Conservation (phyloP, 2,797 vertebrate species). For the Onychomys torridus region DNA sequence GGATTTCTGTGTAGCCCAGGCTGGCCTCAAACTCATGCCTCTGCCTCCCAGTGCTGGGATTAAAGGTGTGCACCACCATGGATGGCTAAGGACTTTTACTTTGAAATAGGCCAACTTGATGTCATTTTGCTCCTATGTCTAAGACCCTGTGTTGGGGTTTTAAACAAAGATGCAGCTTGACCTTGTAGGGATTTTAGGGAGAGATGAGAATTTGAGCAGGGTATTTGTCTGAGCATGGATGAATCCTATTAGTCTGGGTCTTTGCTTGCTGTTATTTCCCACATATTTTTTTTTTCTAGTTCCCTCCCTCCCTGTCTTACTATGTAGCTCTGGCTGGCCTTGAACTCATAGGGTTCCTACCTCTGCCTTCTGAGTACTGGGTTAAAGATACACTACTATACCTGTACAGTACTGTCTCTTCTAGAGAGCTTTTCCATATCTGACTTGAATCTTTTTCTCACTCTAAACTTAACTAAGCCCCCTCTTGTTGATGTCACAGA, state of each 20-base stretch:
- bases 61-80: neutral
- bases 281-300: neutral
- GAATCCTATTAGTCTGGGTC: neutral
- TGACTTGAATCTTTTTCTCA: neutral
- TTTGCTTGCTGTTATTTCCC: neutral
- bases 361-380: neutral
- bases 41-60: neutral
- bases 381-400: neutral
- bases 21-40: neutral
- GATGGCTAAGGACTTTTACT: neutral
- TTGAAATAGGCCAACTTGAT: neutral
- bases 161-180: neutral
- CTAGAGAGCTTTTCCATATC: neutral
- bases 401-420: neutral
- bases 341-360: no score
- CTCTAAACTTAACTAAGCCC: rapidly evolving
- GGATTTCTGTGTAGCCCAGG: neutral
- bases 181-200: neutral
- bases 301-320: neutral
- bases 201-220: neutral
- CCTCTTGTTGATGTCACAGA: neutral
- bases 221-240: neutral
- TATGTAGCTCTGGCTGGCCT: neutral
- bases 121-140: neutral
- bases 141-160: neutral